phyloP scores from a whole-genome alignment of 2,797 vertebrate genomes.

The Glossophaga mutica region DNA sequence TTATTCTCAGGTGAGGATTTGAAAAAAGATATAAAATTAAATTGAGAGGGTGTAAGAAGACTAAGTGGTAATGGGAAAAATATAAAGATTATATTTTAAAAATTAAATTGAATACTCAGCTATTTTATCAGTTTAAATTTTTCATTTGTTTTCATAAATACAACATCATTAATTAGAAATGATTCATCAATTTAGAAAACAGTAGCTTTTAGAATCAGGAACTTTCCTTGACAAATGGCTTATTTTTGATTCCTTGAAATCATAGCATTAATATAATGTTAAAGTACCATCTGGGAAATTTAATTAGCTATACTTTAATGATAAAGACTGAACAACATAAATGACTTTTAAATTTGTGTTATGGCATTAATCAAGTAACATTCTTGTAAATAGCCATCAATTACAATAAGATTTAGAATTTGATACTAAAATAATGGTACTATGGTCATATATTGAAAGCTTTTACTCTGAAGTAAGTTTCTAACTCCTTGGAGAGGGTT shows the following conservation, averaged over 20 bases:
- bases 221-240: neutral
- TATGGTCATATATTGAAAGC: neutral
- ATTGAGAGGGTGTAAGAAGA: neutral
- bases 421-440: neutral
- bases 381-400: constrained; percentile 4
- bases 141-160: constrained; percentile 21
- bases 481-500: neutral
- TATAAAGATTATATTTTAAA: neutral
- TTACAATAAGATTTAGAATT: constrained; percentile 35
- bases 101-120: neutral
- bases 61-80: no score
- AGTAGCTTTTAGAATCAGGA: neutral
- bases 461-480: constrained; percentile 13
- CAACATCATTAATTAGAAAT: constrained; percentile 10
- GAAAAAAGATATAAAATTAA: neutral
- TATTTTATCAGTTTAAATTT: neutral
- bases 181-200: neutral
- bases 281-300: neutral
- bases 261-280: neutral
- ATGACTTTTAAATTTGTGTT: constrained; percentile 45
- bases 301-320: constrained; percentile 14
- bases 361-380: constrained; percentile 7
- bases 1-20: no score
- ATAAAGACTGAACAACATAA: neutral
- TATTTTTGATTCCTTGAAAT: constrained; percentile 11